These are phyloP conservation scores for Caloenas nicobarica DNA, from an alignment of 2,113 vertebrate species.

Conservation along the genomic window DNA sequence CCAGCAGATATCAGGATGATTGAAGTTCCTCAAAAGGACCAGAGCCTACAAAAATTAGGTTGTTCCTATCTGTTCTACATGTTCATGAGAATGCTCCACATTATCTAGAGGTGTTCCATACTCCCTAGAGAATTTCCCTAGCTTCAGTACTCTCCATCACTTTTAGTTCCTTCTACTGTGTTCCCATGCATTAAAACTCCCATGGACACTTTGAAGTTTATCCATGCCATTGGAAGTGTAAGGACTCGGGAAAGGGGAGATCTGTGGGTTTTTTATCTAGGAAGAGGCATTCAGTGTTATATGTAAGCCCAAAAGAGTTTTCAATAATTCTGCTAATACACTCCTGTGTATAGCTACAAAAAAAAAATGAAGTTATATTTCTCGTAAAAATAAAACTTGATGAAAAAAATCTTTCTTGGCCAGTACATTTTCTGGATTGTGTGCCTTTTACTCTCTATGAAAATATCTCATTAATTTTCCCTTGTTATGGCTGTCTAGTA, in stretches of 20 bases:
- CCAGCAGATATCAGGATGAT: background rate
- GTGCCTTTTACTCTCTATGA: background rate
- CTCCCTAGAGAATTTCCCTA: background rate
- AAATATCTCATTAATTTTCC: background rate
- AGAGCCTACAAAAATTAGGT: fast-evolving
- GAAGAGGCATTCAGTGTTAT: background rate
- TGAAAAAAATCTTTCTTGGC: background rate
- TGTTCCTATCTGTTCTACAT: background rate
- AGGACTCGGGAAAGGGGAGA: background rate
- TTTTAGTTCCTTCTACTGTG: background rate
- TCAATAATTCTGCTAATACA: background rate
- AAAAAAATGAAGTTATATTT: background rate
- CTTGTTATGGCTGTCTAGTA: background rate
- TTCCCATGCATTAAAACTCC: background rate
- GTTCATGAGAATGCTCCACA: background rate
- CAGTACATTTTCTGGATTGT: background rate
- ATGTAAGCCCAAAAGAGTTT: background rate
- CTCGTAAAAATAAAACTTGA: background rate
- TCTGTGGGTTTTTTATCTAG: background rate
- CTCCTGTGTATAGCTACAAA: background rate
- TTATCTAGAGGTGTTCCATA: background rate
- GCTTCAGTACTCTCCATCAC: background rate
- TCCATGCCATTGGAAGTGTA: background rate
- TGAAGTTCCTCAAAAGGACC: background rate
- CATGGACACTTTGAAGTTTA: background rate